Evolutionary conservation across 2,888 invertebrate genomes (phyloP).

Genomic region (Nephrotoma guestfalica): DNA sequence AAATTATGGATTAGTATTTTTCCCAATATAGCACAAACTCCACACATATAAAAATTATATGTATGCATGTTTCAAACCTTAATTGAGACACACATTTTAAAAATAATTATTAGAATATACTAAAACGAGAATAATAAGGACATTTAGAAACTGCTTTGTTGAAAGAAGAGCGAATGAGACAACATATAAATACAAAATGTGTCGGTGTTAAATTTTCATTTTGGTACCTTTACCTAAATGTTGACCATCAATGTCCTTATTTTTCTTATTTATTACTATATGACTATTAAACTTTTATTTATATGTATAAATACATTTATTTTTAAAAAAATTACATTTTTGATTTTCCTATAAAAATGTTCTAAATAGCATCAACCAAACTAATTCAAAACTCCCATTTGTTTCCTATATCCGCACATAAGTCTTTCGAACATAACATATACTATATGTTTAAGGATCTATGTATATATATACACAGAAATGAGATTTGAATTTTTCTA

Average conservation of each 20-base stretch:
- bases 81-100: background rate
- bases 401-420: background rate
- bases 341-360: background rate
- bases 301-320: background rate
- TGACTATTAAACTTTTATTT: background rate
- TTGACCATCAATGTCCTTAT: background rate
- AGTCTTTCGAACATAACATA: background rate
- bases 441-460: background rate
- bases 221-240: background rate
- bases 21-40: background rate
- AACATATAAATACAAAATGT: background rate
- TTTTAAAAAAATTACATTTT: background rate
- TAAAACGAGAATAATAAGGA: background rate
- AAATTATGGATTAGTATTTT: background rate
- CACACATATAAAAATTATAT: background rate
- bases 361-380: background rate
- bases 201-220: background rate
- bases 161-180: background rate
- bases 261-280: background rate
- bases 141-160: background rate
- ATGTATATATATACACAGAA: background rate
- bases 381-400: background rate
- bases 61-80: background rate
- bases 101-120: background rate
- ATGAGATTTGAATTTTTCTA: background rate